Evolutionary conservation across 1,140 invertebrate species (phyloP).

Genomic region (Muscidifurax raptorellus): DNA sequence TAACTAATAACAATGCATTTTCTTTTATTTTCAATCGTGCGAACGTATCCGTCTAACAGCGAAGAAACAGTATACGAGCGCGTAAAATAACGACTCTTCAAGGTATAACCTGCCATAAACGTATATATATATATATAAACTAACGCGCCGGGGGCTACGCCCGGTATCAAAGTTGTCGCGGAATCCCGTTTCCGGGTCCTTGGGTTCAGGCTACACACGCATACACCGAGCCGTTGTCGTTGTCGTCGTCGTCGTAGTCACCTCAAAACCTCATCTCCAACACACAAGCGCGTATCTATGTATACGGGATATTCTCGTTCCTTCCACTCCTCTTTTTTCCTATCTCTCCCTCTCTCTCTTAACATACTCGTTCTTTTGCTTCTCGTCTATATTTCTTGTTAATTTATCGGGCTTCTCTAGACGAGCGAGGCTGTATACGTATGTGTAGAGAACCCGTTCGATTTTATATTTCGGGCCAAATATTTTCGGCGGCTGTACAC

Average conservation of each 20-base stretch:
- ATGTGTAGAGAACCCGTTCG: slow-evolving; percentile 37
- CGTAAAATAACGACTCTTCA: not conserved
- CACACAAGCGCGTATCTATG: not conserved
- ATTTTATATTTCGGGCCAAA: slow-evolving; percentile 48
- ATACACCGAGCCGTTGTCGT: not conserved
- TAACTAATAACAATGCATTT: not conserved
- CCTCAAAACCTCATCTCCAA: not conserved
- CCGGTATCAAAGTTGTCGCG: not conserved
- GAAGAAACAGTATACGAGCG: not conserved
- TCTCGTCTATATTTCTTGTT: slow-evolving; percentile 47
- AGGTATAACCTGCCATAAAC: too few relatives aligned
- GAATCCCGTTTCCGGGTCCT: slow-evolving; percentile 25
- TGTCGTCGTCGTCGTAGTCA: not conserved
- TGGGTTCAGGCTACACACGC: not conserved
- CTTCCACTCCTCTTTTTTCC: slow-evolving; percentile 14
- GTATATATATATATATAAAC: too few relatives aligned
- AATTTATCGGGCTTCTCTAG: slow-evolving; percentile 39
- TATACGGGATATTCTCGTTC: slow-evolving; percentile 49
- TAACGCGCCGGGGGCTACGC: not conserved
- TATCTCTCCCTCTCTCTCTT: not conserved
- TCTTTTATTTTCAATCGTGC: not conserved
- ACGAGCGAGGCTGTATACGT: not conserved
- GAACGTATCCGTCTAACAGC: not conserved
- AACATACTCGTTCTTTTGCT: slow-evolving; percentile 13
- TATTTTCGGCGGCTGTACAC: slow-evolving; percentile 28